Conservation (phyloP, 2,113 vertebrate genomes). For the Pogonocichla stellata region DNA sequence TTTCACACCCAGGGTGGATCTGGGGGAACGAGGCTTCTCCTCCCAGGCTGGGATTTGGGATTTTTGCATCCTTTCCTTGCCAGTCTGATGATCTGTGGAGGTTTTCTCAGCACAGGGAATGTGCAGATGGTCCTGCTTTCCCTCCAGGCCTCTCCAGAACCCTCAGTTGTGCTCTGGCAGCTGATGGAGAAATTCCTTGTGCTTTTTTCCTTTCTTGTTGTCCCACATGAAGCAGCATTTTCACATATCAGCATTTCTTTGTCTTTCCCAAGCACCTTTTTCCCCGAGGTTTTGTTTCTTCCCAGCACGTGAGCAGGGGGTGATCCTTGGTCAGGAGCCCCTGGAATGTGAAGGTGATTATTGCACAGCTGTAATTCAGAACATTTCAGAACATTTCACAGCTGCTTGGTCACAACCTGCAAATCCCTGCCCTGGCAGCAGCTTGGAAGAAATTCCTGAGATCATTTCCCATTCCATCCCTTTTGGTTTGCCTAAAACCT, state of each 20-base stretch:
- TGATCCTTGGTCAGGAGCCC: neutral
- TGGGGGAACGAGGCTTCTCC: rapidly evolving
- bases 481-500: neutral
- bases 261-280: neutral
- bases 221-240: neutral
- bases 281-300: neutral
- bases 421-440: neutral
- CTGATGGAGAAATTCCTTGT: neutral
- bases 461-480: neutral
- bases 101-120: neutral
- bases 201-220: neutral
- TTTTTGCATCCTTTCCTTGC: neutral
- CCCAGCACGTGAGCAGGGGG: rapidly evolving
- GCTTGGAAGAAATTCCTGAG: neutral
- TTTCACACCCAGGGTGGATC: neutral
- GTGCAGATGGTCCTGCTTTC: neutral
- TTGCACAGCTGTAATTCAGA: neutral
- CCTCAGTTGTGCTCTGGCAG: neutral
- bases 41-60: neutral
- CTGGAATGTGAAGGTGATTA: neutral
- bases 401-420: neutral
- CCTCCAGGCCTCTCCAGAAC: neutral
- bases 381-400: neutral
- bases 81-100: rapidly evolving
- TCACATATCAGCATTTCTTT: neutral